Conservation (phyloP, 2,797 vertebrate species). For the Poeciliopsis presidionis region DNA sequence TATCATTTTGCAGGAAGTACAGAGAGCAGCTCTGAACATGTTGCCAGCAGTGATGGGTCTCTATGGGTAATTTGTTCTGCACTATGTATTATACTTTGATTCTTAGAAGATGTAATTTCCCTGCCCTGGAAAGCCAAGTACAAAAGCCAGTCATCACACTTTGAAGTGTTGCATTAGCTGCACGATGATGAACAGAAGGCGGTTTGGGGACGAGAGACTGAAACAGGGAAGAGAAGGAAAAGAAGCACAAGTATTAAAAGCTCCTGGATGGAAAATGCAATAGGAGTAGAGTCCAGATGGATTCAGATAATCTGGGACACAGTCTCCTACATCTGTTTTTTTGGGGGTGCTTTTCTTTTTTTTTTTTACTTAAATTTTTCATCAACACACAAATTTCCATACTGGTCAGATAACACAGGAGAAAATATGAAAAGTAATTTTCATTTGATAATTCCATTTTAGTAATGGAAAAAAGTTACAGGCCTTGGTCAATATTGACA, state of each 20-base stretch:
- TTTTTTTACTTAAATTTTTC: neutral
- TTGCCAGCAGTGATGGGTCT: constrained; percentile 41
- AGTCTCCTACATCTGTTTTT: constrained; percentile 26
- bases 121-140: constrained; percentile 17
- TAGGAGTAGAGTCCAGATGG: neutral
- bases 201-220: neutral
- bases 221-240: neutral
- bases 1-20: constrained; percentile 38
- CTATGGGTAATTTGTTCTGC: constrained; percentile 55
- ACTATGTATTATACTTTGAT: constrained; percentile 14
- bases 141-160: constrained; percentile 18
- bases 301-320: constrained; percentile 44
- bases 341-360: neutral
- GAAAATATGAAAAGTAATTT: neutral
- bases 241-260: neutral
- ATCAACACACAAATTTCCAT: neutral
- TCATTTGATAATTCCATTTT: neutral
- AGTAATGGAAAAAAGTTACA: neutral
- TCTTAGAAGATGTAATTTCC: constrained; percentile 31
- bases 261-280: neutral
- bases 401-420: too few species aligned
- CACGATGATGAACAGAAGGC: constrained; percentile 8
- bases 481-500: neutral
- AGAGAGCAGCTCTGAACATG: constrained; percentile 19
- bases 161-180: constrained; percentile 31